Base-by-base conservation (phyloP, 2,113 vertebrate species). In the Dromaius novaehollandiae region DNA sequence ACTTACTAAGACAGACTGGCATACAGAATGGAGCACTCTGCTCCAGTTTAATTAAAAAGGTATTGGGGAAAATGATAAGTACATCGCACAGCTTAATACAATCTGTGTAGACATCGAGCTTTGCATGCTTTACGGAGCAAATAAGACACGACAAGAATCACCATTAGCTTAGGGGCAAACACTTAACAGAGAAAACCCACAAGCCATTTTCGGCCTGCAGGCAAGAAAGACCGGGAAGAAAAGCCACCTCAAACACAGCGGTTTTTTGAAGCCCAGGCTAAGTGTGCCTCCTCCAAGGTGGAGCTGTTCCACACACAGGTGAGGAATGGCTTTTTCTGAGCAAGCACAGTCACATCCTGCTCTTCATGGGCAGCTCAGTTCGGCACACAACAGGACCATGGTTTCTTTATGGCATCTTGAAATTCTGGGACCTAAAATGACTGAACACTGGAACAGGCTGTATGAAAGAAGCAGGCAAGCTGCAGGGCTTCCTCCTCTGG, bases 1-100 rank as follows among this genome's bases (percentile, higher is more conserved):
- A 66, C 20, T 71, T 68, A 55, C 40, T 28, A 19, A 86, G 86
- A 71, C 11, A 11, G 61, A 71, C 34, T 75, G 81, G 81, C 88
- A 64, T 38, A 55, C 69, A 75, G 79, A 86, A 90, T 14, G 12
- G 58, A 94, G 66, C 1, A 2, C 58, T 89, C 38, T 58, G 71
- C 71, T 96, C 71, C 84, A 88, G 53, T 86, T 85, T 95, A 89
- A 92, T 95, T 92, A 53, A 90, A 93, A 90, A 93, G 80, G 82
- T 95, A 68, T 95, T 92, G 90, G 76, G 68, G 85, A 91, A 95
- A 91, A 82, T 74, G 82, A 5, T 78, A 90, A 95, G 81, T 46
- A 55, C 28, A 36, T 44, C 71, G 26, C 3, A 0, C 89, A 91
- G 71, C 76, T 94, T 88, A 77, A 63, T 44, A 22, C 48, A 89